Evolutionary conservation across 2,888 invertebrate species (phyloP).

Genomic region (Miltochrista miniata): DNA sequence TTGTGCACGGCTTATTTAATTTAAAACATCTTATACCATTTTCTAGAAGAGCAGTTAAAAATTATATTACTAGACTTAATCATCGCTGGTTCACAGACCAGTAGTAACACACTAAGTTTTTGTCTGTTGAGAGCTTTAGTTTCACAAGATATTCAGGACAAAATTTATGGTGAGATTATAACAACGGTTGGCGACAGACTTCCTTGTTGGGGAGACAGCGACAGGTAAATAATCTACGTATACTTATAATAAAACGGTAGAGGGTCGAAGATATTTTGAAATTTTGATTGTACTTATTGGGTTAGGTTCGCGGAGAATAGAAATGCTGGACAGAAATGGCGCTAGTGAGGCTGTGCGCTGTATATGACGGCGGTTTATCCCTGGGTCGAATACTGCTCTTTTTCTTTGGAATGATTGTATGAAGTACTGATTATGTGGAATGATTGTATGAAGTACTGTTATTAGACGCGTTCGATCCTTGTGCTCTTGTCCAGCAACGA

Average conservation of each 20-base stretch:
- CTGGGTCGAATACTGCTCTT: too few species aligned
- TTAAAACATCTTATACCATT: conserved; percentile 12
- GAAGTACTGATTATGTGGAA: too few species aligned
- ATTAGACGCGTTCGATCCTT: too few species aligned
- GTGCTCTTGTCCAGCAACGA: too few species aligned
- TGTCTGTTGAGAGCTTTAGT: conserved; percentile 82
- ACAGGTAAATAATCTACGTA: conserved; percentile 47
- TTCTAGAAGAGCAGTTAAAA: conserved; percentile 72
- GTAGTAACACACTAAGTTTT: conserved; percentile 85
- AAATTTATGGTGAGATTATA: conserved; percentile 85
- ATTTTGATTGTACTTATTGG: neutral
- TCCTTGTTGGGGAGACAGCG: conserved; percentile 64
- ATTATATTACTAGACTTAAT: conserved; percentile 86
- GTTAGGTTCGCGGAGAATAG: neutral
- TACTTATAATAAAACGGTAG: too few species aligned
- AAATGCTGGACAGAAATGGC: too few species aligned
- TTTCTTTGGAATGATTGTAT: too few species aligned
- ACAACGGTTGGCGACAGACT: conserved; percentile 71
- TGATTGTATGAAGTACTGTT: too few species aligned
- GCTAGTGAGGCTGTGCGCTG: too few species aligned
- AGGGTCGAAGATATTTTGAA: neutral
- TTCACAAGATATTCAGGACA: conserved; percentile 82
- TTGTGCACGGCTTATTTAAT: too few species aligned
- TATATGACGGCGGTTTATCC: too few species aligned
- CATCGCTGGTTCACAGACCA: conserved; percentile 89